Base-by-base conservation (phyloP, 2,113 vertebrate species). In the Bettongia penicillata region DNA sequence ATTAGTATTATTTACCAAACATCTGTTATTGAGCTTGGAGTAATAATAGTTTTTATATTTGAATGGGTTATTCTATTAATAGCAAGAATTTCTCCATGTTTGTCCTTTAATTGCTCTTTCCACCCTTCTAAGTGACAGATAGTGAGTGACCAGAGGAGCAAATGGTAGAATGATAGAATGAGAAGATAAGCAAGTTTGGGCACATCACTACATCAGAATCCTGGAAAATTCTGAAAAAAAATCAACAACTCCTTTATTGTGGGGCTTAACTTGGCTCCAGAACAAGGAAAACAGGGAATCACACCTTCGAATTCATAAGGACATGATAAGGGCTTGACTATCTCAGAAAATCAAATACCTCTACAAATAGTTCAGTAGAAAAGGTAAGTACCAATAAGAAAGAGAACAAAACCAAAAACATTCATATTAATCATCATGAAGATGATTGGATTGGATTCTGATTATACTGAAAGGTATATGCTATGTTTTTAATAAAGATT, bases 301-400 rank as follows among this genome's bases (percentile, higher is more conserved):
- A 19, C 37, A n/a, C 1, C 12, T 77, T 77, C 19, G 61, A 77
- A n/a, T 77, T 5, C 37, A n/a, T 19, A 77, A 77, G 12, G n/a
- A 77, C 16, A 77, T 19, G n/a, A n/a, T 4, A n/a, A 77, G 37
- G 9, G 3, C 14, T 77, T 77, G 37, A 3, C 61, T 68, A 68
- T 68, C 91, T 94, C 12, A 90, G n/a, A 26, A 90, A 5, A 26
- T 53, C 89, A 92, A 94, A 68, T 90, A 94, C 37, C 48, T 93
- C 91, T 91, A 92, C 52, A 95, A 53, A 37, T 24, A 93, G 2
- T 68, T 68, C 4, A n/a, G 14, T 77, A 77, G 37, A 77, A 77
- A 37, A 77, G 14, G 37, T 77, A 77, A 77, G 37, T 7, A n/a
- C 12, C 4, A n/a, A 77, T 61, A n/a, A 37, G 37, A 77, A 77